Percentiles rank a stretch among this genome's conserved stretches.
Evolutionary conservation across 2,797 vertebrate genomes (phyloP).

Genomic region (Acanthopagrus latus): DNA sequence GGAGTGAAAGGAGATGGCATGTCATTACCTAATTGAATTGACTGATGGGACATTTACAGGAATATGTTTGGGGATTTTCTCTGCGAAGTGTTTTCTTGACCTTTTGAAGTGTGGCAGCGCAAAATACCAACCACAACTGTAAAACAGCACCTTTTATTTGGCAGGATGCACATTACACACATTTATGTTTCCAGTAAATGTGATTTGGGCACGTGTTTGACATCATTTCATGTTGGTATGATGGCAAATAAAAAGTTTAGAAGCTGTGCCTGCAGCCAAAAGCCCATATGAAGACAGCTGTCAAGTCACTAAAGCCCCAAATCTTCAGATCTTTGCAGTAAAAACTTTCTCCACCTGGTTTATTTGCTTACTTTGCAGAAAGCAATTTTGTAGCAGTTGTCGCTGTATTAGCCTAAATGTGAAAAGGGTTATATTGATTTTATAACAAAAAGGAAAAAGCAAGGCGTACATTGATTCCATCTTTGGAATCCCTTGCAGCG

Average conservation of each 20-base stretch:
- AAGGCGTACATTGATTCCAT: not conserved
- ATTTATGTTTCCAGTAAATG: constrained; percentile 23
- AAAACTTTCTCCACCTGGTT: not conserved
- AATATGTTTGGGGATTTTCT: constrained; percentile 31
- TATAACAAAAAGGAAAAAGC: constrained; percentile 15
- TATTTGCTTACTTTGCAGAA: not conserved
- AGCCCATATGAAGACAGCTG: constrained; percentile 7
- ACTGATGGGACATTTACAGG: constrained; percentile 27
- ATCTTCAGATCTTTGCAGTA: constrained; percentile 8
- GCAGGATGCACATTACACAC: constrained; percentile 14
- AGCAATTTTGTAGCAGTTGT: too few species aligned
- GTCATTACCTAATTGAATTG: constrained; percentile 48
- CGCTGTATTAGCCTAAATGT: not conserved
- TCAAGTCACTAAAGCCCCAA: constrained; percentile 16
- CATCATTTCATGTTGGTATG: constrained; percentile 1
- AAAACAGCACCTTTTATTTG: constrained; percentile 22
- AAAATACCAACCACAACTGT: constrained; percentile 1
- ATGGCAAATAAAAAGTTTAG: not conserved
- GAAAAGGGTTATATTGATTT: constrained; percentile 2
- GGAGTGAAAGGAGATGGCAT: constrained; percentile 40
- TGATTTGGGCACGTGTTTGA: constrained; percentile 12
- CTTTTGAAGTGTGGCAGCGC: constrained; percentile 28
- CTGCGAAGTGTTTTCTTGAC: not conserved
- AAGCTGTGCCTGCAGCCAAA: not conserved
- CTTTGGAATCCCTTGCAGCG: not conserved